phyloP scores from a whole-genome alignment of 1,140 invertebrate genomes.

The Drosophila lowei region DNA sequence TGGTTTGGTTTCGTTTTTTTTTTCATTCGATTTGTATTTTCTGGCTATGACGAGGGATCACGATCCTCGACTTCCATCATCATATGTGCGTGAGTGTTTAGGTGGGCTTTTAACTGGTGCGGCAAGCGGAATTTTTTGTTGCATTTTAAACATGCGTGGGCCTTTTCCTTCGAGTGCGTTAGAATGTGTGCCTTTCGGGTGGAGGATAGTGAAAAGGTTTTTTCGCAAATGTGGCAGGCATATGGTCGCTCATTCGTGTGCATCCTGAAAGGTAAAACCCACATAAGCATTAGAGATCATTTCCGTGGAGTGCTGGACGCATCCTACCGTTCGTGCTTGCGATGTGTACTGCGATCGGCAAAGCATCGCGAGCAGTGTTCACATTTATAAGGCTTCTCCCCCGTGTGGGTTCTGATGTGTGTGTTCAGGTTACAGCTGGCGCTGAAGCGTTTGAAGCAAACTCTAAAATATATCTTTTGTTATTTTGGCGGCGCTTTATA shows the following conservation, averaged over 20 bases:
- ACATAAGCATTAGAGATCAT: not conserved
- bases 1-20: not conserved
- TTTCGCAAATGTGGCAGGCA: slow-evolving; percentile 84
- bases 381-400: slow-evolving; percentile 72
- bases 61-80: not conserved
- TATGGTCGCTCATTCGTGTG: slow-evolving; percentile 86
- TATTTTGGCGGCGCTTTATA: not conserved
- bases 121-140: slow-evolving; percentile 68
- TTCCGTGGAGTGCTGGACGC: not conserved
- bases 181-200: slow-evolving; percentile 61
- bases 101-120: slow-evolving; percentile 72
- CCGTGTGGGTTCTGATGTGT: slow-evolving; percentile 77
- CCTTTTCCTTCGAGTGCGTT: slow-evolving; percentile 62
- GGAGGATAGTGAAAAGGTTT: slow-evolving; percentile 84
- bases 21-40: not conserved
- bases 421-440: slow-evolving; percentile 65
- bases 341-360: slow-evolving; percentile 67
- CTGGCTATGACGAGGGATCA: not conserved
- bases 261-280: slow-evolving; percentile 62
- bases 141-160: slow-evolving; percentile 65
- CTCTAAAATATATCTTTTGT: slow-evolving; percentile 31
- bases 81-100: slow-evolving; percentile 59
- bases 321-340: slow-evolving; percentile 77
- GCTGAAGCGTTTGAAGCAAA: slow-evolving; percentile 65
- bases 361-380: slow-evolving; percentile 64